A percentile compares a stretch with the other conserved stretches of the same genome.
Conservation (phyloP, 2,888 invertebrate species). For the Hoplodrina blanda region DNA sequence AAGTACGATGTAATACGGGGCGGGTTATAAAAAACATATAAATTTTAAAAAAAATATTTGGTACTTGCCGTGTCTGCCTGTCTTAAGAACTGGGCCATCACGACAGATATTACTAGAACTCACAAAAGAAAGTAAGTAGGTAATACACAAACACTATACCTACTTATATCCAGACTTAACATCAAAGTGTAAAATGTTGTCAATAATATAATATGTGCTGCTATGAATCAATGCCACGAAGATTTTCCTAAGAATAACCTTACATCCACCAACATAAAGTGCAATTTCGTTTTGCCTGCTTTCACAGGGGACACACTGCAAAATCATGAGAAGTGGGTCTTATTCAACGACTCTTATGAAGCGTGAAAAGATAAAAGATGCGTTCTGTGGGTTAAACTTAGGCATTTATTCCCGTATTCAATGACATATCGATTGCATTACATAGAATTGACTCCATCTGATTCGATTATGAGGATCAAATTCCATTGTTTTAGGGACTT, state of each 20-base stretch:
- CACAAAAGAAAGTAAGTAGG: too few species aligned
- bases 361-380: conserved; percentile 73
- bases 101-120: too few species aligned
- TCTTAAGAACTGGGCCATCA: too few species aligned
- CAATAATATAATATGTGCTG: conserved; percentile 65
- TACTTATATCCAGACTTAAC: neutral
- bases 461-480: neutral
- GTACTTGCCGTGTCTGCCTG: too few species aligned
- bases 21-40: too few species aligned
- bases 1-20: too few species aligned
- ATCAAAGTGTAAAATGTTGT: conserved; percentile 62
- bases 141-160: too few species aligned
- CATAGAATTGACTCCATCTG: neutral
- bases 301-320: conserved; percentile 55
- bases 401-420: conserved; percentile 57
- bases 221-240: conserved; percentile 31
- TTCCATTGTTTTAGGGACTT: neutral
- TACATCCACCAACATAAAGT: neutral
- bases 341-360: conserved; percentile 70
- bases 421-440: conserved; percentile 36
- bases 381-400: conserved; percentile 57
- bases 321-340: conserved; percentile 69
- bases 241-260: neutral
- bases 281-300: conserved; percentile 9
- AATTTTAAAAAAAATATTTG: too few species aligned